These are phyloP conservation scores for Eulemur coronatus DNA, from an alignment of 2,797 vertebrate species.

Conservation along the genomic window DNA sequence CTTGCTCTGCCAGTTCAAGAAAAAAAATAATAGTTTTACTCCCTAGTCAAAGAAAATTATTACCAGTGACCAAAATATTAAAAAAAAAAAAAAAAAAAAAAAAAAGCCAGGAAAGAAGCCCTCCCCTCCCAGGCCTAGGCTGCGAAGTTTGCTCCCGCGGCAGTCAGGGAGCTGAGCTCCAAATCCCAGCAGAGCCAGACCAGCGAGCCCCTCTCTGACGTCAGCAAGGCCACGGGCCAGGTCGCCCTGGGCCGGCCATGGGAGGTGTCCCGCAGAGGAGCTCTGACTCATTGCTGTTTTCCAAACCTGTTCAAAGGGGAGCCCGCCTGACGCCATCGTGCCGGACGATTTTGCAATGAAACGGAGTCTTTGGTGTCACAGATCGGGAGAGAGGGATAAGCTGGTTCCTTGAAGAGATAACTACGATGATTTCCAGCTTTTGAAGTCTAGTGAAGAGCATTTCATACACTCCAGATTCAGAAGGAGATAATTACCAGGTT, in stretches of 20 bases:
- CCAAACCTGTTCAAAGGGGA: conserved; percentile 10
- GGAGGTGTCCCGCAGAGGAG: neutral
- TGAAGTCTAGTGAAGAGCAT: conserved; percentile 44
- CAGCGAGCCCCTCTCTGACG: neutral
- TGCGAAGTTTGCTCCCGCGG: neutral
- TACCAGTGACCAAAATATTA: neutral
- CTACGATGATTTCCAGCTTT: conserved; percentile 42
- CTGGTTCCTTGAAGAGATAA: conserved; percentile 60
- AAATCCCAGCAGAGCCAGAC: neutral
- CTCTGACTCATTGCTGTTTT: neutral
- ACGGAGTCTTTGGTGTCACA: conserved; percentile 77
- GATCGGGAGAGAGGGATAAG: conserved; percentile 65
- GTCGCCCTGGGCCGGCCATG: neutral
- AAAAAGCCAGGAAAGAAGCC: neutral
- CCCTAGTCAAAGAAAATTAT: neutral
- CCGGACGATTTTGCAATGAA: conserved; percentile 64
- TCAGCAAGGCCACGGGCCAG: neutral
- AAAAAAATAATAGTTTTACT: neutral
- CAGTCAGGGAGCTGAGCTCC: neutral
- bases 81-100: neutral
- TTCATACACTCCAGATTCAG: conserved; percentile 26
- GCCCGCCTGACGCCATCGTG: conserved; percentile 14
- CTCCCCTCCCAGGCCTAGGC: neutral
- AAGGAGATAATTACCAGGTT: conserved; percentile 30
- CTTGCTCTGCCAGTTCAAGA: neutral